These are phyloP conservation scores for Epiblema foenella DNA, from an alignment of 2,888 invertebrate species.

Conservation along the genomic window DNA sequence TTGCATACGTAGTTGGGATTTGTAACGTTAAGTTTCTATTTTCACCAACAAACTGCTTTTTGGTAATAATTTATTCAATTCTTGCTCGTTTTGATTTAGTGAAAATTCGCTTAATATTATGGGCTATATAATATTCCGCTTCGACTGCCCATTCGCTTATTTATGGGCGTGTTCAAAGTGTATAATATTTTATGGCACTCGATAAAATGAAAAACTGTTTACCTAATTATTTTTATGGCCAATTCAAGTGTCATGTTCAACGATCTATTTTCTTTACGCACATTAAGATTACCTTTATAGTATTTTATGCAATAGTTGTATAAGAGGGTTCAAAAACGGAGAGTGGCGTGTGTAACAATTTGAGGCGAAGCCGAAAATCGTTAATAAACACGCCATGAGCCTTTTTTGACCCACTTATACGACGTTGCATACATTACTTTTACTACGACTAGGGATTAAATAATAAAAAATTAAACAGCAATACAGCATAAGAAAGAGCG, in stretches of 20 bases:
- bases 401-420: too few relatives aligned
- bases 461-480: too few relatives aligned
- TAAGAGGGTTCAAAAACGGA: too few relatives aligned
- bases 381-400: too few relatives aligned
- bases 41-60: constrained; percentile 33
- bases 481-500: too few relatives aligned
- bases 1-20: constrained; percentile 33
- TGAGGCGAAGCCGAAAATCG: too few relatives aligned
- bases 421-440: too few relatives aligned
- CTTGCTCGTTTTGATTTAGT: constrained; percentile 25
- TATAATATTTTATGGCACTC: constrained; percentile 19
- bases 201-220: background rate
- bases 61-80: constrained; percentile 22
- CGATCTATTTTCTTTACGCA: background rate
- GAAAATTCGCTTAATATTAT: constrained; percentile 20
- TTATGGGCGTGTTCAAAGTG: constrained; percentile 22
- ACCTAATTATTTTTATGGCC: background rate
- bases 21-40: constrained; percentile 23
- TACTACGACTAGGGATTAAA: too few relatives aligned
- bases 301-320: too few relatives aligned
- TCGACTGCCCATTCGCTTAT: constrained; percentile 14
- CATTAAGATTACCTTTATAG: too few relatives aligned
- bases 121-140: constrained; percentile 20
- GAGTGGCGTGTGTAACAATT: too few relatives aligned
- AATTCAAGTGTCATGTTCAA: background rate